Evolutionary conservation across 30 jellyfish, hydroid and myxozoan genomes (phyloP), one percentile per base, ranked within the genome.

Genomic region (Turritopsis rubra): DNA sequence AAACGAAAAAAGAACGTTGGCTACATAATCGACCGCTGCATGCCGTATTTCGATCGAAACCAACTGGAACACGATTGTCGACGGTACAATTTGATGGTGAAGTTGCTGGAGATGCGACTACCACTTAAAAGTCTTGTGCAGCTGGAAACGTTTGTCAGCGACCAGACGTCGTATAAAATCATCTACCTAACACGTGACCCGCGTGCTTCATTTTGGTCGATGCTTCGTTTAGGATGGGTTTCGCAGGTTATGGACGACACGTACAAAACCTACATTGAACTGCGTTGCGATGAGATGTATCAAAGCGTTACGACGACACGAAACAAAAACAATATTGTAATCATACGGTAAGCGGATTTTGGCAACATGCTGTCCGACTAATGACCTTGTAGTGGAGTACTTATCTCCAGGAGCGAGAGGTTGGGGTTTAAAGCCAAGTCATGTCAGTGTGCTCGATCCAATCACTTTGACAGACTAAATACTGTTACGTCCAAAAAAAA

Each of bases 141-240:
- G 1, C 26, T 80, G 18, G 79, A 80, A 28, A 53, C 21, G 53
- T 53, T 80, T 5, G 53, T 80, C 22, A 52, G 65, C 52, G 21
- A 28, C 13, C 23, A 66, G 8, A 25, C 84, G 25, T 27, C 28
- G 18, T 80, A 30, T 21, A 65, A 29, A 25, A 29, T 88, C 29
- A 52, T 88, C 0, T 88, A 88, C 21, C 79, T 88, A 71, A 52
- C 73, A 21, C 73, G 96, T 53, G 96, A 88, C 65, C 96, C 96
- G 52, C 75, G 96, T 29, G 92, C 92, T 53, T 72, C 89, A 52
- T 88, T 88, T 72, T 83, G 88, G 92, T 88, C 96, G n/a, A 16
- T 88, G n/a, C 66, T 84, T 16, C 78, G 79, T 25, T 83, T 76
- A n/a, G 96, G 96, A 17, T 88, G 96, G 96, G 72, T 86, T 19